phyloP scores from a whole-genome alignment of 2,888 invertebrate genomes.

The Barypeithes pellucidus region DNA sequence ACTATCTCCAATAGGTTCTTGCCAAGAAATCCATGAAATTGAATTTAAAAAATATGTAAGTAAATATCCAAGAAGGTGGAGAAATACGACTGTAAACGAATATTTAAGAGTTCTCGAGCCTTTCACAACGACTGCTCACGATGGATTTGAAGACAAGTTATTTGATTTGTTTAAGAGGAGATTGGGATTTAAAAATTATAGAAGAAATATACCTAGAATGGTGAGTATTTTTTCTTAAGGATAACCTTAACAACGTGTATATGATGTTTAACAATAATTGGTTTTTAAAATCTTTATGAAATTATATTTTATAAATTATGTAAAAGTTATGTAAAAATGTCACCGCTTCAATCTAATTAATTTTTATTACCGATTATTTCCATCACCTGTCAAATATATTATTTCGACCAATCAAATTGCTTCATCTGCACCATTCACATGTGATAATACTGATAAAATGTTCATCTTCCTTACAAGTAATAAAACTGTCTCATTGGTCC shows the following conservation, averaged over 20 bases:
- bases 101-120: not conserved
- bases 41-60: not conserved
- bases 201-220: not conserved
- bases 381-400: no score
- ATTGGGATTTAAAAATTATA: not conserved
- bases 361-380: no score
- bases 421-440: no score
- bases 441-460: no score
- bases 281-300: no score
- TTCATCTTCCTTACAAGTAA: no score
- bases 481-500: no score
- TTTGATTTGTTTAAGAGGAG: slow-evolving; percentile 8
- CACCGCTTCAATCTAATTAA: no score
- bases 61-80: slow-evolving; percentile 27
- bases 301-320: no score
- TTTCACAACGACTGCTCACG: slow-evolving; percentile 1
- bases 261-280: no score
- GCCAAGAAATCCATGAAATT: not conserved
- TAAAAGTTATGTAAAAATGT: no score
- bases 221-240: not conserved
- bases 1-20: slow-evolving; percentile 16
- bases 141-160: slow-evolving; percentile 10
- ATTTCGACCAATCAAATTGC: no score
- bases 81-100: slow-evolving; percentile 19
- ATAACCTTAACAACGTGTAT: not conserved